phyloP scores from a whole-genome alignment of 1,140 invertebrate species.

The Bombus cullumanus region DNA sequence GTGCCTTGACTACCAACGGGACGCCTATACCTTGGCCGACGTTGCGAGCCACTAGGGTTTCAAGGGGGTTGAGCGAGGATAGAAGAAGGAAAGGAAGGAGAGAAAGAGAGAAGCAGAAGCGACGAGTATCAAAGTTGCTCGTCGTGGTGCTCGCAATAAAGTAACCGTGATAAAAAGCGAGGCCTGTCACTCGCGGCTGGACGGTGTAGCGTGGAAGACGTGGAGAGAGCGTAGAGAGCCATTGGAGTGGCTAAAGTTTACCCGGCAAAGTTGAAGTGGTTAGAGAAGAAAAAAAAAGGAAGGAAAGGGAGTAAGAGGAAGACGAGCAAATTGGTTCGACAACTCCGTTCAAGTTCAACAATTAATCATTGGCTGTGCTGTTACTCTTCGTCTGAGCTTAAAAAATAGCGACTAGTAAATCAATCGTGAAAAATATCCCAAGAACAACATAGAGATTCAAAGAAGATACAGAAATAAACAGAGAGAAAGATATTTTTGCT shows the following conservation, averaged over 20 bases:
- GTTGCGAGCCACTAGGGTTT: conserved; percentile 53
- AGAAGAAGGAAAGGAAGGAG: conserved; percentile 5
- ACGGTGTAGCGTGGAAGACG: conserved; percentile 31
- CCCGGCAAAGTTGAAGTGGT: conserved; percentile 1
- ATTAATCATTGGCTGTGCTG: conserved; percentile 65
- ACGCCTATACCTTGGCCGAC: conserved; percentile 67
- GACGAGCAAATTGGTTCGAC: conserved; percentile 1
- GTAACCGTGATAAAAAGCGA: conserved; percentile 38
- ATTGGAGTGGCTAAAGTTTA: neutral
- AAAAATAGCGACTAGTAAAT: conserved; percentile 50
- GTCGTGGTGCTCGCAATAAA: conserved; percentile 54
- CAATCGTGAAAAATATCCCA: conserved; percentile 11
- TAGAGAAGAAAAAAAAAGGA: neutral
- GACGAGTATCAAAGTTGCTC: conserved; percentile 66
- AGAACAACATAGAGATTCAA: neutral
- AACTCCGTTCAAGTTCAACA: conserved; percentile 6
- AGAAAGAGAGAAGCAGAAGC: neutral
- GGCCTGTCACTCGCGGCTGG: conserved; percentile 21
- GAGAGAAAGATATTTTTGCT: conserved; percentile 72
- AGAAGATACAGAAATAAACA: neutral
- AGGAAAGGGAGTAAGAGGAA: neutral
- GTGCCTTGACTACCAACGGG: conserved; percentile 78
- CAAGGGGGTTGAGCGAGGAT: neutral
- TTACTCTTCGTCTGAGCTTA: conserved; percentile 60
- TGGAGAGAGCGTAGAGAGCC: neutral